Evolutionary conservation across 1,140 invertebrate species (phyloP).

Genomic region (Achatina immaculata): DNA sequence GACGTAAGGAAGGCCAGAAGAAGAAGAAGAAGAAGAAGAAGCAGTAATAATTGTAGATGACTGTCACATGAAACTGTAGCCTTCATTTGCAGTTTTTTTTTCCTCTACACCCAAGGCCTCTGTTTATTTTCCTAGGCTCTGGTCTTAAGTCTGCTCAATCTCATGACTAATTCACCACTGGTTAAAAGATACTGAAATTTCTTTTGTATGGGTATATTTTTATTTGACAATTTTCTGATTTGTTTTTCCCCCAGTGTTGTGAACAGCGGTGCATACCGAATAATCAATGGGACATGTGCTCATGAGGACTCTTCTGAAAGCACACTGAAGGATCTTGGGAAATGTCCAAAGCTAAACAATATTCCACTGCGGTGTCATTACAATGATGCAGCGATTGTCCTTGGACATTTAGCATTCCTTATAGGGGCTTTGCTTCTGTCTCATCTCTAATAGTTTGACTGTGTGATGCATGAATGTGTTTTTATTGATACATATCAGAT

Average conservation of each 20-base stretch:
- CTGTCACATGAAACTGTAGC: too few species aligned
- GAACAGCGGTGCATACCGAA: conserved; percentile 71
- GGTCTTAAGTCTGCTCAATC: too few species aligned
- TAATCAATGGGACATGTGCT: conserved; percentile 72
- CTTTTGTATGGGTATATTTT: too few species aligned
- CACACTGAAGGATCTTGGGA: conserved; percentile 64
- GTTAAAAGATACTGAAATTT: too few species aligned
- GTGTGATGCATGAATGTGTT: not conserved
- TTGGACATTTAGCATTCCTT: conserved; percentile 5
- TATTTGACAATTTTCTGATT: too few species aligned
- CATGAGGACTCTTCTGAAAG: conserved; percentile 63
- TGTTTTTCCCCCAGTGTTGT: conserved; percentile 63
- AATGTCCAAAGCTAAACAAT: conserved; percentile 66
- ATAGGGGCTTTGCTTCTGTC: not conserved
- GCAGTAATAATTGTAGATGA: too few species aligned
- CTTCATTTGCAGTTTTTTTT: too few species aligned
- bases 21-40: too few species aligned
- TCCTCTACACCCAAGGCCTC: too few species aligned
- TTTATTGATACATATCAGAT: not conserved
- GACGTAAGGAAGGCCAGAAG: too few species aligned
- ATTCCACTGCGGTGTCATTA: conserved; percentile 62
- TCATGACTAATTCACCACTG: too few species aligned
- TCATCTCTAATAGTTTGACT: not conserved
- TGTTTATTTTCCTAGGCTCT: too few species aligned
- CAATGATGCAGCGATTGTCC: conserved; percentile 24